A percentile compares a stretch with the other conserved stretches of the same genome.
These are phyloP conservation scores for Muntiacus muntjak DNA, from an alignment of 2,113 vertebrate species.

Conservation along the genomic window DNA sequence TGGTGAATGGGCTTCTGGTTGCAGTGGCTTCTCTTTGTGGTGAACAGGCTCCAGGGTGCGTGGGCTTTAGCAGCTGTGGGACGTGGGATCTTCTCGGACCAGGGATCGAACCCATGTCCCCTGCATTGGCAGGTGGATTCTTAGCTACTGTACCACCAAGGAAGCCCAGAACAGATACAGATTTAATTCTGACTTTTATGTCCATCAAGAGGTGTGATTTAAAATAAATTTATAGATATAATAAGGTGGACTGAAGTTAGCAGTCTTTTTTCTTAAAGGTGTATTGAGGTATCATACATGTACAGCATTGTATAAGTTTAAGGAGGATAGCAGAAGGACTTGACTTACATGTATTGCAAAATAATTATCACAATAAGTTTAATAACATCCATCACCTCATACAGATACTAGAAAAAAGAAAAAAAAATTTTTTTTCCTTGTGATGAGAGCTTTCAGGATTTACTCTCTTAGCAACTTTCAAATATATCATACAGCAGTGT, in stretches of 20 bases:
- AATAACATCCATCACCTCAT: background rate
- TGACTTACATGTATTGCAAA: background rate
- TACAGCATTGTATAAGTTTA: background rate
- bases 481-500: background rate
- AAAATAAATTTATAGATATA: background rate
- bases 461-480: background rate
- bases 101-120: background rate
- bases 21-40: background rate
- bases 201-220: background rate
- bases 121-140: background rate
- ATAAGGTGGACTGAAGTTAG: background rate
- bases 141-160: background rate
- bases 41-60: fast-evolving
- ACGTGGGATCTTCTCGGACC: background rate
- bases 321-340: background rate
- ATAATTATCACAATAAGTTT: background rate
- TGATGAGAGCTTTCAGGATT: background rate
- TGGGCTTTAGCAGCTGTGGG: background rate
- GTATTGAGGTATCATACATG: background rate
- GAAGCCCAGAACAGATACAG: background rate
- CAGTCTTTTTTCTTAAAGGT: background rate
- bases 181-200: background rate
- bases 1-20: background rate
- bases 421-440: background rate
- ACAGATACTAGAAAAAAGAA: background rate